Base-by-base conservation (phyloP, 2,797 vertebrate species). In the Neosalanx taihuensis region DNA sequence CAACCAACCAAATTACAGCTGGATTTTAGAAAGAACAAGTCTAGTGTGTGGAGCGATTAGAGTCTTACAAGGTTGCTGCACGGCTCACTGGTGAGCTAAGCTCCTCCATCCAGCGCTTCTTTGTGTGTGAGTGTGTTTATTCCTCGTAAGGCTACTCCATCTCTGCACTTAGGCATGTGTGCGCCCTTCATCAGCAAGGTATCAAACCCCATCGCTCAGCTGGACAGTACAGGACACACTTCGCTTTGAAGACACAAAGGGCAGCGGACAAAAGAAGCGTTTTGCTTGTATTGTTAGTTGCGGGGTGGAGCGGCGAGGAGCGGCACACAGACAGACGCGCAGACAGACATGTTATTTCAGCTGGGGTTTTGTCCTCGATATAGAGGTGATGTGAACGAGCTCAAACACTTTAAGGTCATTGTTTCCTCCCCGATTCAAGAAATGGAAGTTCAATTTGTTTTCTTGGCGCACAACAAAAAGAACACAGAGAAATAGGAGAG, bases 11-110 rank as follows among this genome's bases (percentile, higher is more conserved):
- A 71, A 70, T 51, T 77, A 79, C 77, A 80, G 76, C 83, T 81
- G 82, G 77, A 83, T 80, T 79, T 81, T 64, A 81, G 88, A 85
- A 84, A 76, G 82, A 84, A 80, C 70, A 78, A 79, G 81, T 79
- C 79, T 76, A 84, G 81, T 66, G 76, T 84, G 79, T 78, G 49
- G 57, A 84, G 85, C 89, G 84, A 91, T 89, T 88, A 85, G 74
- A 81, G 81, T 80, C 77, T 75, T 84, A 72, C 73, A 78, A 69
- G 72, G 78, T 80, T 69, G 46, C 23, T 71, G 72, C 66, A 7
- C 76, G 72, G 76, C 76, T 71, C 69, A 69, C 57, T 53, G 26
- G 62, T 65, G 67, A 72, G 76, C 72, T 56, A 66, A 72, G 66
- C 73, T 76, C 67, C 67, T 60, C 66, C 62, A 79, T 77, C 75